phyloP scores from a whole-genome alignment of 2,113 vertebrate species.

The Nothoprocta perdicaria region DNA sequence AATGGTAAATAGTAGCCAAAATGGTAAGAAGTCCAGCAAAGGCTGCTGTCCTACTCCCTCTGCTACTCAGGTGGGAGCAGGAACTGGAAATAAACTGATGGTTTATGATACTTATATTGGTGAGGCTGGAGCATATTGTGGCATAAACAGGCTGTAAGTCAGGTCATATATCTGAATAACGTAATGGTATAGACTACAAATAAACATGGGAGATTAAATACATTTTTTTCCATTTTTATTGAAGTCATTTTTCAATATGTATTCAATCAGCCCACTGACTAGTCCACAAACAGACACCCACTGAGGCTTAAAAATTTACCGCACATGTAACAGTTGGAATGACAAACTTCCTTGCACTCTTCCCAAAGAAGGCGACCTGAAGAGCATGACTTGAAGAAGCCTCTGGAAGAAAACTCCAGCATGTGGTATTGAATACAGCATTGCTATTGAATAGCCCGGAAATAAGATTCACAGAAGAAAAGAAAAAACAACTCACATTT shows the following conservation, averaged over 20 bases:
- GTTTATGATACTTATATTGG: background rate
- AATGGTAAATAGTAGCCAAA: background rate
- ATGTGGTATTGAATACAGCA: no score
- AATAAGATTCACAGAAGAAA: background rate
- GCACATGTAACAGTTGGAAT: background rate
- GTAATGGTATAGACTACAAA: background rate
- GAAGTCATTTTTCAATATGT: no score
- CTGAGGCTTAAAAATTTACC: background rate
- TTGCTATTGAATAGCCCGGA: no score
- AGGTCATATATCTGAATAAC: background rate
- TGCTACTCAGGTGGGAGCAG: background rate
- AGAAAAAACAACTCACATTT: background rate
- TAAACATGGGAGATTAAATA: background rate
- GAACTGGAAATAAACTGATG: background rate
- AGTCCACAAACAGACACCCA: background rate
- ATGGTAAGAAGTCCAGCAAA: background rate
- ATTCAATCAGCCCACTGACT: background rate
- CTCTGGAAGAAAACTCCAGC: background rate
- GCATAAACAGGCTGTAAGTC: background rate
- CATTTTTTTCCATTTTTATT: no score
- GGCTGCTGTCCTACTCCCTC: background rate
- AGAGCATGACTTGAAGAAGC: background rate
- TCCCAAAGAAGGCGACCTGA: no score
- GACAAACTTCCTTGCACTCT: background rate
- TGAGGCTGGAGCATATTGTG: background rate